Conservation (phyloP, 2,113 vertebrate species). For the Dicerorhinus sumatrensis region DNA sequence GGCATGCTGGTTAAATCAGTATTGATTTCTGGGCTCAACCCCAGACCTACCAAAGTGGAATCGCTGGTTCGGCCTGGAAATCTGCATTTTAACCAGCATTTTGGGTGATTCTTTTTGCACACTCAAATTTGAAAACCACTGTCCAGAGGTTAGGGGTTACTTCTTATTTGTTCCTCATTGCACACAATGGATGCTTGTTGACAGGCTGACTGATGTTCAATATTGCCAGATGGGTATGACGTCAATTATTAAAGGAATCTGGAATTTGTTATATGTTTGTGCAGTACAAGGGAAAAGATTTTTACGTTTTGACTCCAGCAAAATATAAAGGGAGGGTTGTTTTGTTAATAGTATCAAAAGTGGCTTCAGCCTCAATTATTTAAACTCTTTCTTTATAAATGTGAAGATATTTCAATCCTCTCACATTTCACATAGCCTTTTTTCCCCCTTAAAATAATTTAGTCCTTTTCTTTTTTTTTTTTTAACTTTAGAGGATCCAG, state of each 20-base stretch:
- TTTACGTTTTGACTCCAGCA: not conserved
- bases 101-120: not conserved
- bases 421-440: not conserved
- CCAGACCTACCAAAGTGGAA: not conserved
- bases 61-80: not conserved
- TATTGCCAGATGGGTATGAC: not conserved
- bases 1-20: not conserved
- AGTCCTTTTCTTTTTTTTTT: not conserved
- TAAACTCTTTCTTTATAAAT: not conserved
- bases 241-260: slow-evolving; percentile 11
- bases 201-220: not conserved
- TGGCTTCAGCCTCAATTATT: not conserved
- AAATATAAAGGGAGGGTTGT: not conserved
- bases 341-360: not conserved
- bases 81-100: not conserved
- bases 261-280: not conserved
- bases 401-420: not conserved
- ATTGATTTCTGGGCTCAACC: not conserved
- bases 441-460: slow-evolving; percentile 24
- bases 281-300: not conserved
- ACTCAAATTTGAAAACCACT: not conserved
- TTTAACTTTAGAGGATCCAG: not conserved
- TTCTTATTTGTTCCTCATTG: not conserved
- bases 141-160: not conserved
- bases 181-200: not conserved